phyloP scores from a whole-genome alignment of 2,113 vertebrate species.

The Malurus alboscapulatus region DNA sequence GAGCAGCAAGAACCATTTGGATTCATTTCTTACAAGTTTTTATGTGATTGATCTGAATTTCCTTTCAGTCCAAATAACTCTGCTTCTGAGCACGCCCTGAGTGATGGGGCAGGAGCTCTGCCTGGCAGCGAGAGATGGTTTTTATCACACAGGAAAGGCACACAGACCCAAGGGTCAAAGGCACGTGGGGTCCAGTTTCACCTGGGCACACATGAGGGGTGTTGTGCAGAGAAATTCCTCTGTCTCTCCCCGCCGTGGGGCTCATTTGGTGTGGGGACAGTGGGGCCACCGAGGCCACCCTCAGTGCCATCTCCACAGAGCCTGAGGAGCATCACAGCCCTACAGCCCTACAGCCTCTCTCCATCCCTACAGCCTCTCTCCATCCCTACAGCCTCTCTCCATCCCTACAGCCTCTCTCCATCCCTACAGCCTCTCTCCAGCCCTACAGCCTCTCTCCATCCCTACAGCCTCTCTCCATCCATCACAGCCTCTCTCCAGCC shows the following conservation, averaged over 20 bases:
- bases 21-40: neutral
- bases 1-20: neutral
- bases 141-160: neutral
- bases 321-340: neutral
- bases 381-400: too few species aligned
- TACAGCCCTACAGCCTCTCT: too few species aligned
- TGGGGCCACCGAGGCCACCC: neutral
- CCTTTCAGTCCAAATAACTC: neutral
- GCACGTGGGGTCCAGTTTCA: fast-evolving
- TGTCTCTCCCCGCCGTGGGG: fast-evolving
- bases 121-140: neutral
- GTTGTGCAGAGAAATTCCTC: neutral
- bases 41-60: neutral
- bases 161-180: fast-evolving
- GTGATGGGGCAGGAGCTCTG: neutral
- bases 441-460: too few species aligned
- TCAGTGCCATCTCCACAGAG: fast-evolving
- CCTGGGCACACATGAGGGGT: fast-evolving
- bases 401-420: too few species aligned
- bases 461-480: too few species aligned
- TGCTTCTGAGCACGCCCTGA: fast-evolving
- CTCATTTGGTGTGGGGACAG: fast-evolving
- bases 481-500: too few species aligned
- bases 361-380: too few species aligned
- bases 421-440: too few species aligned